Evolutionary conservation across 2,888 invertebrate genomes (phyloP).

Genomic region (Drosophila nr. medialis): DNA sequence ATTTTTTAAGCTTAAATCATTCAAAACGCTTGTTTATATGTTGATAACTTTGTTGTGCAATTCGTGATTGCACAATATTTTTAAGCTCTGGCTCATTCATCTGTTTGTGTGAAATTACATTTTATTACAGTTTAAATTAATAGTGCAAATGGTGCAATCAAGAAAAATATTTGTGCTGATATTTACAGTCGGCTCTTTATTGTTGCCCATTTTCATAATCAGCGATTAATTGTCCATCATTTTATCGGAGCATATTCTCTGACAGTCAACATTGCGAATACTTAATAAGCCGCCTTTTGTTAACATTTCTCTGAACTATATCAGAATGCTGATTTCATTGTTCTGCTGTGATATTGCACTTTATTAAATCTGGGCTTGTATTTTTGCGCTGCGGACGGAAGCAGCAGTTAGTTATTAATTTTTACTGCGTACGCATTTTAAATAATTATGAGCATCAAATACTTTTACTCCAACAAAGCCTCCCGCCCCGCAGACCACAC

Average conservation of each 20-base stretch:
- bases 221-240: slow-evolving; percentile 34
- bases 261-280: slow-evolving; percentile 25
- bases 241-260: slow-evolving; percentile 1
- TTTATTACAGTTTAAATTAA: background rate
- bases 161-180: background rate
- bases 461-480: slow-evolving; percentile 26
- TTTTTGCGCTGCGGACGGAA: slow-evolving; percentile 31
- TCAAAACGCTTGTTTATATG: background rate
- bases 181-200: slow-evolving; percentile 1
- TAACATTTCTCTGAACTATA: slow-evolving; percentile 30
- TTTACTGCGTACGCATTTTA: slow-evolving; percentile 74
- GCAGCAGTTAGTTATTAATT: slow-evolving; percentile 74
- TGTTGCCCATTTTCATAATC: slow-evolving; percentile 28
- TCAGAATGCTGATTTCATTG: slow-evolving; percentile 44
- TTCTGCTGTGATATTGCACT: slow-evolving; percentile 52
- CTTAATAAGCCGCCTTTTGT: slow-evolving; percentile 51
- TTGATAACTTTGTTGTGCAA: background rate
- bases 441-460: slow-evolving; percentile 67
- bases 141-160: background rate
- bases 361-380: slow-evolving; percentile 64
- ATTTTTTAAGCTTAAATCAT: background rate
- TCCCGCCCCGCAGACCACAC: background rate
- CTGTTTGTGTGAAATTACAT: background rate
- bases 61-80: background rate
- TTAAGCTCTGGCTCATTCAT: background rate